Percentiles rank a stretch among this genome's conserved stretches.
These are phyloP conservation scores for Tetramorium simillimum DNA, from an alignment of 1,140 invertebrate species.

Conservation along the genomic window DNA sequence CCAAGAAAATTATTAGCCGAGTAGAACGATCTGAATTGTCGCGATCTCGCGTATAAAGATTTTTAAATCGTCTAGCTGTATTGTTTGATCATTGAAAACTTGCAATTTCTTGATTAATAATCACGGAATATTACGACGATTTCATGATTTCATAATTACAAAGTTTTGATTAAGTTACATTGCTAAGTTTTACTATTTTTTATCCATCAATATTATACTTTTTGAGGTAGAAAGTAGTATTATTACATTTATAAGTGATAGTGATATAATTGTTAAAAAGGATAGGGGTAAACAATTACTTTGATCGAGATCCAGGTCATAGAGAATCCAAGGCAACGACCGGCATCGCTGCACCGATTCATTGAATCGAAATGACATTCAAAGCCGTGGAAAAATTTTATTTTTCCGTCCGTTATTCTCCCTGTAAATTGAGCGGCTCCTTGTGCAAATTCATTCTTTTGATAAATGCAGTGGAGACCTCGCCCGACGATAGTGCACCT, in stretches of 20 bases:
- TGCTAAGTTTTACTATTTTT: neutral
- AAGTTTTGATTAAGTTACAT: neutral
- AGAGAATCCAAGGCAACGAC: neutral
- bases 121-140: neutral
- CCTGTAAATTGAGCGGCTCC: constrained; percentile 49
- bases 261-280: neutral
- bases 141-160: neutral
- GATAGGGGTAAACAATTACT: neutral
- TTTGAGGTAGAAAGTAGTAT: neutral
- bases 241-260: neutral
- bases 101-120: constrained; percentile 49
- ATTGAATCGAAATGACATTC: constrained; percentile 38
- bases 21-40: constrained; percentile 57
- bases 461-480: constrained; percentile 48
- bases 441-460: constrained; percentile 60
- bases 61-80: constrained; percentile 10
- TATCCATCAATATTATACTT: neutral
- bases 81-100: constrained; percentile 60
- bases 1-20: constrained; percentile 62
- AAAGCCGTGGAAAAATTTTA: constrained; percentile 42
- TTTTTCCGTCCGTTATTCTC: constrained; percentile 28
- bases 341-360: neutral
- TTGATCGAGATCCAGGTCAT: neutral
- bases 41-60: constrained; percentile 47
- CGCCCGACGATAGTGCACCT: neutral